These are phyloP conservation scores for Mormyrus iriodes DNA, from an alignment of 2,113 vertebrate genomes.

Conservation along the genomic window DNA sequence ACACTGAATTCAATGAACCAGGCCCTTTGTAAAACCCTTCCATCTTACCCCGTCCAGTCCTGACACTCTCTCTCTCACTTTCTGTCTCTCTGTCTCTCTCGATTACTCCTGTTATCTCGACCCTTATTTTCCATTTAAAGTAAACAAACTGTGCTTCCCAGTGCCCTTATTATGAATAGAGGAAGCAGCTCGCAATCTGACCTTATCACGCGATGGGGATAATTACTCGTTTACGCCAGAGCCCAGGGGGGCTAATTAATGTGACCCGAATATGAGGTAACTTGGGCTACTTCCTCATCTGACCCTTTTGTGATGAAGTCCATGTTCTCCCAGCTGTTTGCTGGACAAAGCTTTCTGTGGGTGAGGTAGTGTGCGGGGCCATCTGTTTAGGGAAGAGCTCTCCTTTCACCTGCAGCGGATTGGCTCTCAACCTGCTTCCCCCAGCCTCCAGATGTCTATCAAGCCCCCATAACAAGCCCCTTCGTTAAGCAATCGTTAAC, in stretches of 20 bases:
- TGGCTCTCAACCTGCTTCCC: neutral
- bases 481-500: neutral
- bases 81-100: constrained; percentile 28
- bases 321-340: neutral
- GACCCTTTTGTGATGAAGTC: neutral
- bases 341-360: neutral
- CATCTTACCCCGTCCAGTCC: constrained; percentile 1
- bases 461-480: neutral
- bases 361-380: neutral
- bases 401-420: constrained; percentile 8
- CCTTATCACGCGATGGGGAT: constrained; percentile 55
- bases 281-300: constrained; percentile 17
- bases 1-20: neutral
- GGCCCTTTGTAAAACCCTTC: neutral
- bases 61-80: constrained; percentile 9
- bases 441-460: neutral
- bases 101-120: constrained; percentile 22
- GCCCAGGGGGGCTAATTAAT: constrained; percentile 61
- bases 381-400: neutral
- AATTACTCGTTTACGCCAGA: constrained; percentile 59
- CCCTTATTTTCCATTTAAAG: constrained; percentile 47
- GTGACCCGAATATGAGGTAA: constrained; percentile 59
- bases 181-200: constrained; percentile 53
- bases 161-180: constrained; percentile 40
- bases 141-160: constrained; percentile 59